phyloP scores from a whole-genome alignment of 2,797 vertebrate genomes.

The Sebastes iracundus region DNA sequence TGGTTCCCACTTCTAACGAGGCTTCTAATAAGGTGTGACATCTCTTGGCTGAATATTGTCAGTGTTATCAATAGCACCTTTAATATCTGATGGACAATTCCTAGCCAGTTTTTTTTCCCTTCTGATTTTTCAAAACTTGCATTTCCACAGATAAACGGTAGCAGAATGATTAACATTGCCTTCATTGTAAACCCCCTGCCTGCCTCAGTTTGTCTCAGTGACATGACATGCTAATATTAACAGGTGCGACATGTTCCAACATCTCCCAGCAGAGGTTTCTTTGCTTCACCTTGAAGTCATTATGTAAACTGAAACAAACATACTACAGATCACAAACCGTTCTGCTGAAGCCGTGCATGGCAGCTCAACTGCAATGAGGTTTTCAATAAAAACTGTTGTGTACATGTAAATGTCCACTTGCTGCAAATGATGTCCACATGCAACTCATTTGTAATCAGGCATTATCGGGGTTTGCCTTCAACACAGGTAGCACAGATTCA shows the following conservation, averaged over 20 bases:
- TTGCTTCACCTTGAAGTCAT: constrained; percentile 20
- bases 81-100: background rate
- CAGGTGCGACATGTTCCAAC: constrained; percentile 28
- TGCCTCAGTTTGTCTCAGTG: constrained; percentile 35
- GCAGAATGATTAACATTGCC: background rate
- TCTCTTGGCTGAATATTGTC: too few species aligned
- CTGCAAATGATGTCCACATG: background rate
- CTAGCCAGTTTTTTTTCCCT: background rate
- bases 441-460: background rate
- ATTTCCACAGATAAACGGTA: background rate
- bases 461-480: background rate
- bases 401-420: background rate
- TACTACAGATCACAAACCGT: background rate
- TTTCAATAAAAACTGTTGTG: background rate
- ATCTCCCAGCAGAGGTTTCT: constrained; percentile 16
- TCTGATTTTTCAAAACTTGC: background rate
- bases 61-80: too few species aligned
- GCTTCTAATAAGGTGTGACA: too few species aligned
- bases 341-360: background rate
- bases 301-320: constrained; percentile 24
- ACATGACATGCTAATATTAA: constrained; percentile 37
- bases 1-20: too few species aligned
- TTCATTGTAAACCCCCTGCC: background rate
- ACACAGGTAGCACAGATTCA: background rate
- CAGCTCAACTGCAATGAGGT: background rate